A percentile compares a stretch with the other conserved stretches of the same genome.
Evolutionary conservation across 2,797 vertebrate genomes (phyloP).

Genomic region (Champsocephalus esox): DNA sequence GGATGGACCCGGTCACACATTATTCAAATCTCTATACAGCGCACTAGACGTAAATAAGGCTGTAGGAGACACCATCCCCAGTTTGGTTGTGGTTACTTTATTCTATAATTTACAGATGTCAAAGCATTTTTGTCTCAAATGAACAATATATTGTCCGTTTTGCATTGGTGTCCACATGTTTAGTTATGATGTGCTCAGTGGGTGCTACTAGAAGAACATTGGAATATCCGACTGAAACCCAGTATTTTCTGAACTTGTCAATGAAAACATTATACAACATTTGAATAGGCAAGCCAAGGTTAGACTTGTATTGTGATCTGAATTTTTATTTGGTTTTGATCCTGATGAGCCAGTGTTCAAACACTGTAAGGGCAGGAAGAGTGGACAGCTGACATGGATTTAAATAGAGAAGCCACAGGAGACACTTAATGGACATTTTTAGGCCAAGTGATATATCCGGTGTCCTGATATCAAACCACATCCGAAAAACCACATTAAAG

Average conservation of each 20-base stretch:
- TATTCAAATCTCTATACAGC: conserved; percentile 35
- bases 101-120: conserved; percentile 10
- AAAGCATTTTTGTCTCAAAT: conserved; percentile 3
- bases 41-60: conserved; percentile 9
- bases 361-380: conserved; percentile 7
- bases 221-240: conserved; percentile 2
- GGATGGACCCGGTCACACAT: conserved; percentile 13
- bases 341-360: background rate
- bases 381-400: conserved; percentile 44
- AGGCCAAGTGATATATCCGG: conserved; percentile 30
- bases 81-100: conserved; percentile 7
- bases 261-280: background rate
- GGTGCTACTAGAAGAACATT: conserved; percentile 6
- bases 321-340: background rate
- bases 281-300: background rate
- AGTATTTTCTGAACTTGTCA: background rate
- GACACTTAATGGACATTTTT: conserved; percentile 45
- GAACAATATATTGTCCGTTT: background rate
- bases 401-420: conserved; percentile 54
- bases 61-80: background rate
- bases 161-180: background rate
- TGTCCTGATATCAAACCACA: conserved; percentile 43
- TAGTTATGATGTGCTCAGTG: background rate
- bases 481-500: conserved; percentile 17
- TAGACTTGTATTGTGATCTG: background rate